These are phyloP conservation scores for Noctuana brunneofusca DNA, from an alignment of 2,888 invertebrate genomes.

Conservation along the genomic window DNA sequence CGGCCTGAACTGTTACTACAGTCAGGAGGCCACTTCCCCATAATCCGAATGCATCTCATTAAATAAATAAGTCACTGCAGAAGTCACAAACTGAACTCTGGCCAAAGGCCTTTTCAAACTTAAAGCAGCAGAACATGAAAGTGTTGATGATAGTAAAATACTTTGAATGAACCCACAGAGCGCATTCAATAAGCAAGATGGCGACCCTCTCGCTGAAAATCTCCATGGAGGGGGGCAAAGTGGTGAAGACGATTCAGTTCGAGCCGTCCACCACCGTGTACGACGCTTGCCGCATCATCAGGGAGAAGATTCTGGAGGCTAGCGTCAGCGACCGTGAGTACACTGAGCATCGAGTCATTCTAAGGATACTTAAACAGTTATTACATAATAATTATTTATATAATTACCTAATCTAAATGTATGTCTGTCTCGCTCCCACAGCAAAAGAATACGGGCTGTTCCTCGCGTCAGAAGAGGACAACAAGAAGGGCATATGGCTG, in stretches of 20 bases:
- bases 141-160: no score
- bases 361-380: no score
- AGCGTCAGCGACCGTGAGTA: constrained; percentile 94
- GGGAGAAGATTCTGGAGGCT: constrained; percentile 97
- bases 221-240: constrained; percentile 92
- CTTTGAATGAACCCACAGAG: constrained; percentile 47
- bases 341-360: neutral
- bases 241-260: constrained; percentile 99
- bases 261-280: constrained; percentile 97
- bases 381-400: no score
- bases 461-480: constrained; percentile 97
- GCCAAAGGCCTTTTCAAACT: no score
- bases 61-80: no score
- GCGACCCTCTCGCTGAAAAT: constrained; percentile 91
- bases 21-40: no score
- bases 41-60: no score
- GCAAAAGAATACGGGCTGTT: constrained; percentile 98
- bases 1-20: no score
- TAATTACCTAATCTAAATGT: neutral
- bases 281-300: constrained; percentile 97
- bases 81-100: no score
- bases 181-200: constrained; percentile 80
- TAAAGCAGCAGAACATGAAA: no score
- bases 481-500: constrained; percentile 98
- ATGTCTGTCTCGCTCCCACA: constrained; percentile 61